Percentiles rank a stretch among this genome's conserved stretches.
Conservation (phyloP, 2,888 invertebrate genomes). For the Sinotaia quadrata region DNA sequence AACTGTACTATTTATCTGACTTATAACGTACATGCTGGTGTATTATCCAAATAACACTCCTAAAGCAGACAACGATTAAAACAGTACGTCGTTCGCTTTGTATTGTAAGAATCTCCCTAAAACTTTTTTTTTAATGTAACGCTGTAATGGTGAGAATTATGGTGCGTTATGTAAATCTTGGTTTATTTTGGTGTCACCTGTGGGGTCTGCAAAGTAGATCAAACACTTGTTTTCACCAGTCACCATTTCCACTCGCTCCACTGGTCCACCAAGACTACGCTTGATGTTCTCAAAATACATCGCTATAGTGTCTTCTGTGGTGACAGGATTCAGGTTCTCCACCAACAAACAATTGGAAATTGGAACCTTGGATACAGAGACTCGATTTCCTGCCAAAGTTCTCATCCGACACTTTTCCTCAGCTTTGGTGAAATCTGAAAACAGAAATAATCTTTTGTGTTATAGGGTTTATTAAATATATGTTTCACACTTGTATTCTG, state of each 20-base stretch:
- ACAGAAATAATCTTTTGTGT: background rate
- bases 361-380: slow-evolving; percentile 11
- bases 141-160: too few relatives aligned
- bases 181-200: slow-evolving; percentile 14
- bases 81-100: too few relatives aligned
- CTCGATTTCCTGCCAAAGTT: background rate
- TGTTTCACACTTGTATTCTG: too few relatives aligned
- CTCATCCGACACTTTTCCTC: background rate
- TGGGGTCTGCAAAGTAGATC: slow-evolving; percentile 31
- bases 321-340: slow-evolving; percentile 9
- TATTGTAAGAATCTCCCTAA: too few relatives aligned
- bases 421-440: slow-evolving; percentile 2
- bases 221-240: slow-evolving; percentile 26
- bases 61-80: too few relatives aligned
- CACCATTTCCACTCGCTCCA: slow-evolving; percentile 28
- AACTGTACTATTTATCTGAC: too few relatives aligned
- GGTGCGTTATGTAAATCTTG: too few relatives aligned
- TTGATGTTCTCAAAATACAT: slow-evolving; percentile 36
- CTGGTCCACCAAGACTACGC: slow-evolving; percentile 34
- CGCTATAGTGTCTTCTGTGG: slow-evolving; percentile 31
- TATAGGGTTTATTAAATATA: too few relatives aligned
- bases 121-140: too few relatives aligned
- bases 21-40: too few relatives aligned
- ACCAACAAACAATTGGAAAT: slow-evolving; percentile 22
- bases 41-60: too few relatives aligned